Evolutionary conservation across 2,797 vertebrate species (phyloP), one percentile per base, ranked within the genome.

Genomic region (Euphonia xanthogaster): DNA sequence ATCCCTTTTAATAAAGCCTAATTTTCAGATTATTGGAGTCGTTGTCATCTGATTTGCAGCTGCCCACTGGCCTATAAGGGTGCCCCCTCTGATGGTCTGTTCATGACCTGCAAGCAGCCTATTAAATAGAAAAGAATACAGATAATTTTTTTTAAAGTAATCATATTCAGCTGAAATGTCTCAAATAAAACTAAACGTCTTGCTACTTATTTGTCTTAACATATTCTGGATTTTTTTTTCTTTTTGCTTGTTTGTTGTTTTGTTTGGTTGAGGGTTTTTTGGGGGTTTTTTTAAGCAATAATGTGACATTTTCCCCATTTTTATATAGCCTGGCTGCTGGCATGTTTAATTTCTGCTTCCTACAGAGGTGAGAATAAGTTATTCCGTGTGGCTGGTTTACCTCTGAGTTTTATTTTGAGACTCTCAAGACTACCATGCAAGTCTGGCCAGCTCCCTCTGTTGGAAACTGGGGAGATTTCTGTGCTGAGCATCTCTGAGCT

Each of bases 381-480:
- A 15, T 24, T 93, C 80, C 28, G 4, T 83, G 60, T 22, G 39
- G 12, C 47, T 68, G 80, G 22, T 84, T 80, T 93, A 28, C 35
- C 55, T 54, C 22, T 40, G 53, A 6, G 39, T 75, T 86, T 65
- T 88, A 81, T 74, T 91, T 81, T 66, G 71, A 48, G 85, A 71
- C 21, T 72, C 28, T 72, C 60, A 33, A 17, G 66, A 24, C 15
- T 13, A 10, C 21, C 9, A 0, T 23, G 39, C 24, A 27, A 21
- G 33, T 70, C 47, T 79, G 63, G 44, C 31, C 80, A 73, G 77
- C 90, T 93, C 76, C 76, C 79, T 88, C 70, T 94, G 65, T 66
- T 68, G 90, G 83, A 22, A 76, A 10, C 33, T 7, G 3, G 0
- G 31, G 28, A 58, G 28, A n/a, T 44, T 60, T 21, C 55, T 65